Percentiles rank a stretch among this genome's conserved stretches.
phyloP scores from a whole-genome alignment of 2,797 vertebrate species.

The Acanthiza pusilla region DNA sequence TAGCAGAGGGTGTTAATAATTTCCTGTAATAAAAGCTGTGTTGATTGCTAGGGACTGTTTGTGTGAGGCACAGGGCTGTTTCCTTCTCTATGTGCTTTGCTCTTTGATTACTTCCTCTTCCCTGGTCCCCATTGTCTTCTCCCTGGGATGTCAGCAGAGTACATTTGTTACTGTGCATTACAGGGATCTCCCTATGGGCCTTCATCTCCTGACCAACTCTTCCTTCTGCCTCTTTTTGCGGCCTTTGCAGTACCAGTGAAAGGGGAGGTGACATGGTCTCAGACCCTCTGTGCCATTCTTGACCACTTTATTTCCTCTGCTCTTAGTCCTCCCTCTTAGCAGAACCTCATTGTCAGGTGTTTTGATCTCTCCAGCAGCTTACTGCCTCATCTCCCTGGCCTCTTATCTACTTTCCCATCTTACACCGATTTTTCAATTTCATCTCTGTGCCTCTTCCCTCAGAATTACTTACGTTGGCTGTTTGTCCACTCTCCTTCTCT shows the following conservation, averaged over 20 bases:
- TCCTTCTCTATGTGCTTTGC: conserved; percentile 51
- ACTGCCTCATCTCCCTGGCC: neutral
- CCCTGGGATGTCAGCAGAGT: conserved; percentile 1
- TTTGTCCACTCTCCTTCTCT: neutral
- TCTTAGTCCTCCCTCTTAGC: neutral
- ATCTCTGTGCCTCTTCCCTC: neutral
- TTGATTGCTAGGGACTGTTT: conserved; percentile 68
- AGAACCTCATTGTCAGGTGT: neutral
- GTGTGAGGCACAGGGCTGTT: conserved; percentile 63
- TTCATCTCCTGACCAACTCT: neutral
- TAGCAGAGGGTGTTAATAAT: conserved; percentile 68
- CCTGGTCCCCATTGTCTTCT: conserved; percentile 4
- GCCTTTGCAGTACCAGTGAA: neutral
- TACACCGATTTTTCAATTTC: neutral
- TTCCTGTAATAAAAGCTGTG: conserved; percentile 68
- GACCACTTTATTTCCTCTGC: neutral
- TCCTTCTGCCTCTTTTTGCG: neutral
- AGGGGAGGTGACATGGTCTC: neutral
- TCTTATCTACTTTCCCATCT: neutral
- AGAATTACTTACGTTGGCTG: neutral
- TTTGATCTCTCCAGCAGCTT: conserved; percentile 1
- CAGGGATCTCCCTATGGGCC: neutral
- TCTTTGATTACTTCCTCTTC: conserved; percentile 39
- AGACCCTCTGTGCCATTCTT: neutral
- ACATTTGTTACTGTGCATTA: neutral